Base-by-base conservation (phyloP, 2,888 invertebrate species). In the Sympetrum striolatum region DNA sequence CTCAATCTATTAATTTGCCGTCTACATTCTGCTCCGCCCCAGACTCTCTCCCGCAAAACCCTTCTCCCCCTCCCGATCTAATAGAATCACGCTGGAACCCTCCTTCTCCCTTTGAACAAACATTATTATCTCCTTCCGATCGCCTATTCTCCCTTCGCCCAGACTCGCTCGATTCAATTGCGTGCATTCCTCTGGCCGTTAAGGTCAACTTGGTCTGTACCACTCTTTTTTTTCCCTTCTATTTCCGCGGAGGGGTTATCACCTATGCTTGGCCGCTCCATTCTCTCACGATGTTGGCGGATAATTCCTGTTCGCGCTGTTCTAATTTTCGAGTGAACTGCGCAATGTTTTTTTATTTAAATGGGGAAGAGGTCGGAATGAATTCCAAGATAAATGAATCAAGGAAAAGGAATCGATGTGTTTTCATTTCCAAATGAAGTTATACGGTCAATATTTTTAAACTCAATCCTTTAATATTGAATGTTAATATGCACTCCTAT, bases 81-180 rank as follows among this genome's bases (percentile, higher is more conserved):
- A 64, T 86, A 60, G 86, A 60, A 60, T 86, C 60, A 58, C 82
- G 35, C n/a, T 53, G 82, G 82, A 82, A 82, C 64, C 22, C 64
- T 64, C 22, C 60, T 60, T 31, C 73, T 31, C n/a, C 81, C 53
- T 8, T 53, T n/a, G 15, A 22, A 5, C 25, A 10, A 31, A 58
- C 82, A 58, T 53, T 53, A 48, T 58, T 58, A 22, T 37, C 60
- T 60, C 60, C 37, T 86, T 35, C 58, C 15, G 4, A 35, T 15
- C 82, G 48, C 86, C 58, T 10, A 44, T 25, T 53, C 44, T 48
- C 81, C 22, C 48, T 48, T 82, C 8, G 25, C 53, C 48, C 14
- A 15, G 35, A 31, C n/a, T 64, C 64, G 64, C 64, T 64, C 73
- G 31, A 73, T 31, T 73, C 73, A 73, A 73, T 73, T 64, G 64